phyloP scores from a whole-genome alignment of 2,888 invertebrate species.

The Tenthredo scrophulariae region DNA sequence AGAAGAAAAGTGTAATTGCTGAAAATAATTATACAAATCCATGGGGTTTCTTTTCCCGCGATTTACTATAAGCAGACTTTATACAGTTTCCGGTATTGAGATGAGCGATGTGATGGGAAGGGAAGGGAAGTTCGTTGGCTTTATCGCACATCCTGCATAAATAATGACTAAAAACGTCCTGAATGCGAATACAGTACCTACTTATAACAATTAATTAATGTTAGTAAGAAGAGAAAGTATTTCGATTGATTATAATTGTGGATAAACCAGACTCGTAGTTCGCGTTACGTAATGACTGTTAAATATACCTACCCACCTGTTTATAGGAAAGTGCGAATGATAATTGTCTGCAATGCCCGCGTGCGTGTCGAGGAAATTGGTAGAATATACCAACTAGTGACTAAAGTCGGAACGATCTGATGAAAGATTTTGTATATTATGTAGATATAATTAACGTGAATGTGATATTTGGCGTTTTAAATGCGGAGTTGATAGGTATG shows the following conservation, averaged over 20 bases:
- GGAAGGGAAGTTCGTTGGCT: not conserved
- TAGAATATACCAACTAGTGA: conserved; percentile 4
- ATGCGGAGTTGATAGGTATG: conserved; percentile 71
- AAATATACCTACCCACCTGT: not conserved
- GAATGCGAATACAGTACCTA: not conserved
- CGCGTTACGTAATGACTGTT: conserved; percentile 30
- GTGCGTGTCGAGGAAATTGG: conserved; percentile 27
- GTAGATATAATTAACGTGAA: conserved; percentile 75
- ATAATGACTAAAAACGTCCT: not conserved
- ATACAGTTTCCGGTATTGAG: not conserved
- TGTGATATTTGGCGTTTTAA: conserved; percentile 76
- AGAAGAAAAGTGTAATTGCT: not conserved
- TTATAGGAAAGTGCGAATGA: conserved; percentile 35
- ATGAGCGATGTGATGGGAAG: not conserved
- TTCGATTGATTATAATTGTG: conserved; percentile 19
- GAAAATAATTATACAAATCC: not conserved
- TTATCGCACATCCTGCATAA: not conserved
- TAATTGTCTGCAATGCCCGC: not conserved
- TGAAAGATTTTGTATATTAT: conserved; percentile 71
- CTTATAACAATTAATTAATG: not conserved
- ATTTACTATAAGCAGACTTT: not conserved
- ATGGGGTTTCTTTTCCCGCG: not conserved
- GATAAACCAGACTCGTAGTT: not conserved
- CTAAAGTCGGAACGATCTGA: conserved; percentile 41
- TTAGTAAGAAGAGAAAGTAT: not conserved